Evolutionary conservation across 2,113 vertebrate genomes (phyloP).

Genomic region (Scalopus aquaticus): DNA sequence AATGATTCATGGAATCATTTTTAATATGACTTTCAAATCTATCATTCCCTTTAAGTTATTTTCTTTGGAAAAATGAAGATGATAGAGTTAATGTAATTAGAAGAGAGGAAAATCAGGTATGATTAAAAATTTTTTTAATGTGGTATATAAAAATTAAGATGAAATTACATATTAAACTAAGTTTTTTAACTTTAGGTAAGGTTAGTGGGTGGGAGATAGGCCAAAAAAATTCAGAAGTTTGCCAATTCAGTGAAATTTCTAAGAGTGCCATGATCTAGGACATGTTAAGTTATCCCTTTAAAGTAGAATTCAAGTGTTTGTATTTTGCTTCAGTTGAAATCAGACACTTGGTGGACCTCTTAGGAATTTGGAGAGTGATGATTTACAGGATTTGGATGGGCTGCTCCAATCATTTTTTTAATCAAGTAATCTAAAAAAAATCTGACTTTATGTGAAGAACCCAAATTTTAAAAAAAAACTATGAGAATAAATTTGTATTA

Average conservation of each 20-base stretch:
- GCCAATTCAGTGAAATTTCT: background rate
- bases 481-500: too few species aligned
- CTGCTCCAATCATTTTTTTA: background rate
- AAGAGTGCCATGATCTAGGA: background rate
- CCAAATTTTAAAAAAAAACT: too few species aligned
- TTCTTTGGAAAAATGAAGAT: slow-evolving; percentile 61
- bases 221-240: background rate
- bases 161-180: slow-evolving; percentile 23
- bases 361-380: background rate
- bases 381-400: background rate
- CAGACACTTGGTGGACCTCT: background rate
- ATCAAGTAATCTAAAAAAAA: background rate
- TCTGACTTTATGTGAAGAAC: too few species aligned
- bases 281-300: background rate
- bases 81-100: slow-evolving; percentile 57
- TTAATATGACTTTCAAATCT: slow-evolving; percentile 68
- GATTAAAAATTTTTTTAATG: slow-evolving; percentile 59
- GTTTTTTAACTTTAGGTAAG: background rate
- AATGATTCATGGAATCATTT: slow-evolving; percentile 41
- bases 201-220: background rate
- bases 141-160: slow-evolving; percentile 28
- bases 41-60: slow-evolving; percentile 59
- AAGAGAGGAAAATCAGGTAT: slow-evolving; percentile 77
- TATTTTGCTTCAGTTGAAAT: background rate
- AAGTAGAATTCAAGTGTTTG: background rate